phyloP scores from a whole-genome alignment of 2,113 vertebrate genomes.

The Prunella fulvescens region DNA sequence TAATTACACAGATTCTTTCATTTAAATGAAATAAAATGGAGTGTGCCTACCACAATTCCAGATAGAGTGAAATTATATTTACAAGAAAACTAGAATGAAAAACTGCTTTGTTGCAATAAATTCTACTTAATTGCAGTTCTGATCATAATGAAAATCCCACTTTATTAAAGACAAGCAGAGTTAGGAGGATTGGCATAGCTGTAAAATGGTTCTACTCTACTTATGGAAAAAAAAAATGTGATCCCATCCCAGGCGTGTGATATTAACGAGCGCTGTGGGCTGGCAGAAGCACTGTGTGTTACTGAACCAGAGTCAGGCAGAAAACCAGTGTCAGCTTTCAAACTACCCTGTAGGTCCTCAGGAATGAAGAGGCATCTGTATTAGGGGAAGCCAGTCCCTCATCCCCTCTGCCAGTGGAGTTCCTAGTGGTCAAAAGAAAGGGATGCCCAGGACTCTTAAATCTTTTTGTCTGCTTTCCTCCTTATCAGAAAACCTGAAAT shows the following conservation, averaged over 20 bases:
- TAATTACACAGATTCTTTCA: neutral
- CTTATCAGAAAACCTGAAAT: neutral
- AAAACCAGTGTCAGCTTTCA: constrained; percentile 28
- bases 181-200: neutral
- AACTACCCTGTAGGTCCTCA: constrained; percentile 35
- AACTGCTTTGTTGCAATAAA: neutral
- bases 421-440: neutral
- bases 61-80: neutral
- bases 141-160: neutral
- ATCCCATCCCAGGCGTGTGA: neutral
- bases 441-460: neutral
- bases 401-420: neutral
- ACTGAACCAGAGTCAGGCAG: neutral
- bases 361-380: constrained; percentile 38
- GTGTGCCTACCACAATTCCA: neutral
- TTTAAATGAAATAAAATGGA: neutral
- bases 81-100: neutral
- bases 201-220: neutral
- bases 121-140: neutral
- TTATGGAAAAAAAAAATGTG: neutral
- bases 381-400: neutral
- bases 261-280: neutral
- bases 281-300: constrained; percentile 1
- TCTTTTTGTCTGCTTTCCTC: neutral
- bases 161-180: neutral